Percentiles rank a stretch among this genome's conserved stretches.
Conservation (phyloP, 2,888 invertebrate genomes). For the Cataglyphis livida region DNA sequence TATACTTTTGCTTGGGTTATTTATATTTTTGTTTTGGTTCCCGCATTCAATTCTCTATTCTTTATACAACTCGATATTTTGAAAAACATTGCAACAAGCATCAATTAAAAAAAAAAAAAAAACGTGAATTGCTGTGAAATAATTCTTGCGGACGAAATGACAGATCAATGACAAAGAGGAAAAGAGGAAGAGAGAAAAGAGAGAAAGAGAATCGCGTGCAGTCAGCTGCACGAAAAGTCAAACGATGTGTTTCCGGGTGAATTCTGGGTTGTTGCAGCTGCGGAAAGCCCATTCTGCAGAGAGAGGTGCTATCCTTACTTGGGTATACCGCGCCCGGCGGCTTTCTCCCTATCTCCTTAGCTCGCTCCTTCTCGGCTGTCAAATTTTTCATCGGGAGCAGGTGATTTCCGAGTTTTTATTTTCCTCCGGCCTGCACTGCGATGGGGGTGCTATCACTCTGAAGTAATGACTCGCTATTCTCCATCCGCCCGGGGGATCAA, state of each 20-base stretch:
- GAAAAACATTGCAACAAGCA: not conserved
- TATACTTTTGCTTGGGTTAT: not conserved
- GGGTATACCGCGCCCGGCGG: slow-evolving; percentile 17
- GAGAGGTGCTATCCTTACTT: slow-evolving; percentile 58
- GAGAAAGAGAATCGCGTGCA: slow-evolving; percentile 31
- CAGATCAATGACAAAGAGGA: slow-evolving; percentile 39
- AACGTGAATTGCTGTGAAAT: not conserved
- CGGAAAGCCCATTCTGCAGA: slow-evolving; percentile 58
- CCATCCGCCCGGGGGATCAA: slow-evolving; percentile 79
- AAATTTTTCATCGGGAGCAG: slow-evolving; percentile 76
- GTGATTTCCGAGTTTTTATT: slow-evolving; percentile 76
- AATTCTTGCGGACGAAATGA: slow-evolving; percentile 25
- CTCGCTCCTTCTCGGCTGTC: slow-evolving; percentile 54
- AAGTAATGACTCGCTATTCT: slow-evolving; percentile 80
- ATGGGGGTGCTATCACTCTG: slow-evolving; percentile 73
- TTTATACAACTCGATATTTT: not conserved
- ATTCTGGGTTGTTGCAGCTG: slow-evolving; percentile 59
- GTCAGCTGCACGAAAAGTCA: slow-evolving; percentile 48
- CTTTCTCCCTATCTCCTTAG: slow-evolving; percentile 46
- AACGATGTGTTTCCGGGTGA: slow-evolving; percentile 49
- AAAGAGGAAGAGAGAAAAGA: not conserved
- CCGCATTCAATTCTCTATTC: not conserved
- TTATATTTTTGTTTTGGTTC: not conserved
- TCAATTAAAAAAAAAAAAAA: not conserved
- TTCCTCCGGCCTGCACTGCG: slow-evolving; percentile 63